Base-by-base conservation (phyloP, 2,113 vertebrate genomes). In the Piprites chloris region DNA sequence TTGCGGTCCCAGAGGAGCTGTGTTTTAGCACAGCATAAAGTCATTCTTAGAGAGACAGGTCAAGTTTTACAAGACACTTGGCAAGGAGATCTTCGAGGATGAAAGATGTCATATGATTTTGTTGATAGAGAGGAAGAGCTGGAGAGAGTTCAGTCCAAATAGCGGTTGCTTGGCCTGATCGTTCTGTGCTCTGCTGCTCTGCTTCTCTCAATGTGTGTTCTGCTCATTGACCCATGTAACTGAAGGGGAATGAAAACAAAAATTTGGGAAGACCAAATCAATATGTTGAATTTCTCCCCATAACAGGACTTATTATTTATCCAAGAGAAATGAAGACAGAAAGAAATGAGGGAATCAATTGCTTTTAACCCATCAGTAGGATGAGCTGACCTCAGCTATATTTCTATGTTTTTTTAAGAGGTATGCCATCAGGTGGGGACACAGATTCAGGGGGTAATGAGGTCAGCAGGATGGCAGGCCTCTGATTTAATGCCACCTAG, bases 41-140 rank as follows among this genome's bases (percentile, higher is more conserved):
- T 79, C 55, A 75, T 81, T 71, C 80, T 42, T 82, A 35, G n/a
- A 66, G 46, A 79, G 32, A 11, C 16, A 76, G 53, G 61, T 92
- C 56, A 95, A 49, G 84, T 79, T 94, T 78, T 92, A 85, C 62
- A 79, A 78, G 56, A 63, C 37, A 53, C 8, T 75, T 46, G 37
- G n/a, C 53, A 79, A 52, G 13, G 71, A 88, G 41, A 74, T 89
- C 93, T 94, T 79, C 87, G 95, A 96, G 75, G 78, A 93, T 95
- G 93, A 96, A 96, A 95, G 59, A 83, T 94, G 85, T 73, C 85
- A 76, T 93, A 87, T 61, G 79, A 91, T 93, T 96, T 87, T 96
- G 59, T 74, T 96, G 77, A 90, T 96, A 93, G 62, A 91, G 87
- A 94, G 81, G 87, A 88, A 96, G 89, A 96, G 69, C 79, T 67